Evolutionary conservation across 2,888 invertebrate species (phyloP).

Genomic region (Nymphalis urticae): DNA sequence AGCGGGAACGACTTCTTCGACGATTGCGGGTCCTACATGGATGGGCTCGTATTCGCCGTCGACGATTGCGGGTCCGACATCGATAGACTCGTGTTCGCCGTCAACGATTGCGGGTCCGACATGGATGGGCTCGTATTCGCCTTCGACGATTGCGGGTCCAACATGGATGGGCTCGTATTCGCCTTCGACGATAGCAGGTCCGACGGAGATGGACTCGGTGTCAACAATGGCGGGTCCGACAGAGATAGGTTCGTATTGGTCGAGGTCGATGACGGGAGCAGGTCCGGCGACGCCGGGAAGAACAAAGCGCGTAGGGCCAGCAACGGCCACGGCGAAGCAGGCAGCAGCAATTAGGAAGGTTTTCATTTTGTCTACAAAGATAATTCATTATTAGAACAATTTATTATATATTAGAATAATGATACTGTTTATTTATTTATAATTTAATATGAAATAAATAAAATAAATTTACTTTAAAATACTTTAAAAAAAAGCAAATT

Average conservation of each 20-base stretch:
- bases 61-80: slow-evolving; percentile 44
- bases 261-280: slow-evolving; percentile 34
- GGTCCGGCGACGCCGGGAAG: slow-evolving; percentile 27
- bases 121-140: slow-evolving; percentile 16
- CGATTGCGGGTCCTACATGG: slow-evolving; percentile 32
- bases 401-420: too few relatives aligned
- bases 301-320: slow-evolving; percentile 30
- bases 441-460: too few relatives aligned
- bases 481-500: too few relatives aligned
- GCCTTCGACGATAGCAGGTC: too few relatives aligned
- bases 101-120: slow-evolving; percentile 32
- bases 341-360: slow-evolving; percentile 37
- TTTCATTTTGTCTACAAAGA: slow-evolving; percentile 28
- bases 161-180: slow-evolving; percentile 31
- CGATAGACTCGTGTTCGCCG: slow-evolving; percentile 25
- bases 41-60: slow-evolving; percentile 38
- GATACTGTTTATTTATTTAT: too few relatives aligned
- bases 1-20: too few relatives aligned
- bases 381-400: too few relatives aligned
- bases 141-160: slow-evolving; percentile 44
- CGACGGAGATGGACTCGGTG: background rate
- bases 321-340: slow-evolving; percentile 39
- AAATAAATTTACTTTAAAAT: too few relatives aligned
- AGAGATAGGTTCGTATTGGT: slow-evolving; percentile 18
- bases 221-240: slow-evolving; percentile 26